Evolutionary conservation across 2,888 invertebrate species (phyloP).

Genomic region (Campoplex nolae): DNA sequence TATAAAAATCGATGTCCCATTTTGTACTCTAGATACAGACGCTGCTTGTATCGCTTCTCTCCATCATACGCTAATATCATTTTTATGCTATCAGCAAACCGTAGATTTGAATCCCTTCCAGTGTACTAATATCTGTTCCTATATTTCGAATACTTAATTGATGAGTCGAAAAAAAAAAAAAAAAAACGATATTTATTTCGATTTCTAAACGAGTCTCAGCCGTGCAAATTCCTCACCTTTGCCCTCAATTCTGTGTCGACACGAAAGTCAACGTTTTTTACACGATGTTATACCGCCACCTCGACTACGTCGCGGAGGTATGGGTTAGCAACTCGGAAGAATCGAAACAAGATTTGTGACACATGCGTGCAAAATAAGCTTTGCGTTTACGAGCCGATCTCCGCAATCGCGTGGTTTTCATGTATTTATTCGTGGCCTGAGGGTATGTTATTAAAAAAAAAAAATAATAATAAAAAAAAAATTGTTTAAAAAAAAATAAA

Average conservation of each 20-base stretch:
- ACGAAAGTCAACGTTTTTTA: slow-evolving; percentile 18
- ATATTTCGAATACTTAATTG: background rate
- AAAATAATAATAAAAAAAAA: background rate
- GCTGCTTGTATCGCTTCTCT: no score
- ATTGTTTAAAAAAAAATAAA: background rate
- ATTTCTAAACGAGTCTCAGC: background rate
- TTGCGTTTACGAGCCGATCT: slow-evolving; percentile 35
- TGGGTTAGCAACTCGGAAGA: slow-evolving; percentile 41
- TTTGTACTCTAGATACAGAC: no score
- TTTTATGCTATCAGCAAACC: background rate
- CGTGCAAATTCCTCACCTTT: slow-evolving; percentile 15
- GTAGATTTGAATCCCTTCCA: background rate
- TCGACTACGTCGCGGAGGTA: background rate
- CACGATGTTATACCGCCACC: background rate
- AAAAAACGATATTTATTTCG: background rate
- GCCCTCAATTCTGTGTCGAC: slow-evolving; percentile 31
- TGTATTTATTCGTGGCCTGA: slow-evolving; percentile 17
- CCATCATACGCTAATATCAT: background rate
- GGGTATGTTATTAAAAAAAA: slow-evolving; percentile 24
- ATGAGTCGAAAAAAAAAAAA: background rate
- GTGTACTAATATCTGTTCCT: background rate
- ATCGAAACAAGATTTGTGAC: slow-evolving; percentile 27
- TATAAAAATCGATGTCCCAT: no score
- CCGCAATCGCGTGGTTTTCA: slow-evolving; percentile 26
- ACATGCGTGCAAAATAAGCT: slow-evolving; percentile 30